Evolutionary conservation across 2,888 invertebrate genomes (phyloP).

Genomic region (Drosophila helvetica): DNA sequence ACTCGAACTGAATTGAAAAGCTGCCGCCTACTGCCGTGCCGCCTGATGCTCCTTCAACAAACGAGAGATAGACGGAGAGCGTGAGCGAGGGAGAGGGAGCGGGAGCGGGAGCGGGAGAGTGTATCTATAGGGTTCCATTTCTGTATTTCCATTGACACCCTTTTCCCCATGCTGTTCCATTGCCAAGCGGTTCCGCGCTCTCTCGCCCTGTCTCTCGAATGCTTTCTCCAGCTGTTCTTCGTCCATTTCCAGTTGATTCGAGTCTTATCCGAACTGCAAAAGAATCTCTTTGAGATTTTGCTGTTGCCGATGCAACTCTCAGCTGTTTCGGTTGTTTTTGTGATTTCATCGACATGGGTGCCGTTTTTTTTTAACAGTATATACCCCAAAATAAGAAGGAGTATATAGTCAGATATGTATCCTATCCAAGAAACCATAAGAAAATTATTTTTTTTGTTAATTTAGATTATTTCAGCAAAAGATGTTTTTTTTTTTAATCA

Average conservation of each 20-base stretch:
- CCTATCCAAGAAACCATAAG: too few species aligned
- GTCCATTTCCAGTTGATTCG: slow-evolving; percentile 40
- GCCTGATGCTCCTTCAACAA: slow-evolving; percentile 5
- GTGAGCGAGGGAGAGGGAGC: slow-evolving; percentile 15
- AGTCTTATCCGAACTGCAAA: slow-evolving; percentile 10
- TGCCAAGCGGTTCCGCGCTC: slow-evolving; percentile 37
- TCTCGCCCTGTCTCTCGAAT: slow-evolving; percentile 12
- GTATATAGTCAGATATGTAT: too few species aligned
- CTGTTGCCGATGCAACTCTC: slow-evolving; percentile 13
- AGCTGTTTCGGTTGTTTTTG: slow-evolving; percentile 19
- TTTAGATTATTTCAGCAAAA: too few species aligned
- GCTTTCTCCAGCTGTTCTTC: slow-evolving; percentile 66
- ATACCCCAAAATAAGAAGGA: too few species aligned
- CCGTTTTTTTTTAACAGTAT: background rate
- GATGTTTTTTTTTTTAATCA: too few species aligned
- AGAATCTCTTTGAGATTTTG: slow-evolving; percentile 4
- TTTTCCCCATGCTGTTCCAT: slow-evolving; percentile 59
- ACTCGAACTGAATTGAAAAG: slow-evolving; percentile 81
- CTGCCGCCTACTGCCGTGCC: slow-evolving; percentile 30
- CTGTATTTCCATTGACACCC: slow-evolving; percentile 77
- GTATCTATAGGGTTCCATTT: slow-evolving; percentile 33
- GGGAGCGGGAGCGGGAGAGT: slow-evolving; percentile 24
- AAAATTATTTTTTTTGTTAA: too few species aligned
- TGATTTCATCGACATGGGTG: background rate
- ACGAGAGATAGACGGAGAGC: background rate